Conservation (phyloP, 1,140 invertebrate genomes). For the Halesus radiatus region DNA sequence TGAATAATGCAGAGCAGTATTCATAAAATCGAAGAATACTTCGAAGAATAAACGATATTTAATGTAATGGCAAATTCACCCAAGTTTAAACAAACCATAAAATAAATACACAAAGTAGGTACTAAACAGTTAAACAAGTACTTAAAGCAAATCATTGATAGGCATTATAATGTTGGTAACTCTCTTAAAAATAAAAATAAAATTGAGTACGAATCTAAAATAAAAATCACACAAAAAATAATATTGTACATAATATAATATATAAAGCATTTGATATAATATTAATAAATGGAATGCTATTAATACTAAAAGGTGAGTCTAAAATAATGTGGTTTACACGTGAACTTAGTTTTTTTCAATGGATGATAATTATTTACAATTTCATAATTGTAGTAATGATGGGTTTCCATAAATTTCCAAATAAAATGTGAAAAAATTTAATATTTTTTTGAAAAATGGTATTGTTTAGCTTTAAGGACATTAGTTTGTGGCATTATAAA, state of each 20-base stretch:
- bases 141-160: background rate
- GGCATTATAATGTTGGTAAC: background rate
- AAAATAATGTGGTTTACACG: no score
- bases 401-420: background rate
- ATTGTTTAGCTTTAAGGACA: background rate
- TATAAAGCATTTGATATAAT: no score
- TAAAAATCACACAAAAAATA: background rate
- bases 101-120: constrained; percentile 5
- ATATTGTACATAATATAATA: background rate
- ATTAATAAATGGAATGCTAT: no score
- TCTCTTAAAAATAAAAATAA: constrained; percentile 5
- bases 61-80: no score
- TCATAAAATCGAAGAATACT: no score
- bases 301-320: no score
- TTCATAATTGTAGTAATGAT: no score
- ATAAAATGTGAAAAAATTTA: background rate
- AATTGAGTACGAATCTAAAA: background rate
- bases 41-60: no score
- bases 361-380: no score
- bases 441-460: background rate
- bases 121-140: background rate
- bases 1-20: no score
- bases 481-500: background rate
- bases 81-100: background rate
- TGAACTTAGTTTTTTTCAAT: no score